Evolutionary conservation across 2,113 vertebrate species (phyloP), one percentile per base, ranked within the genome.

Genomic region (Esox niger): DNA sequence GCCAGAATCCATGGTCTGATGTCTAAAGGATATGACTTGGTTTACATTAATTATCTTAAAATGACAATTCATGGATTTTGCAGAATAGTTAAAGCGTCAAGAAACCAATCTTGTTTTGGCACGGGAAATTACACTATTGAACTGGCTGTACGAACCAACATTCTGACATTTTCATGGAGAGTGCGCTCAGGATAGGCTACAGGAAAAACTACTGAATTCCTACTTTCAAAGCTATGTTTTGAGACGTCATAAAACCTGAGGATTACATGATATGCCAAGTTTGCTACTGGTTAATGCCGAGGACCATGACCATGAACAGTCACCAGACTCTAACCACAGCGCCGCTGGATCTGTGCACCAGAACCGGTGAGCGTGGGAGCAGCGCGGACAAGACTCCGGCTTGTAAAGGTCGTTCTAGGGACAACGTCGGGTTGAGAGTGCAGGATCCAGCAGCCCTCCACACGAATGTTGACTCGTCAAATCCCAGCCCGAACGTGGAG

Each of bases 341-440:
- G 46, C 91, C 91, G 70, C 86, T 92, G 84, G 91, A 92, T 79
- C 76, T 92, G 63, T 81, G 85, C 77, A 90, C 81, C 62, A 84
- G 75, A 11, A 56, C 57, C 65, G 77, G 84, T 58, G 77, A 78
- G 43, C 70, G 59, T 23, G 71, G 33, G 52, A 58, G 59, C 64
- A 15, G 62, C 32, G 64, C 67, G n/a, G 73, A 59, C 71, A 69
- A 58, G 43, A 70, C 64, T 26, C 66, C 70, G 27, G 73, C 78
- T 46, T 54, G 64, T 38, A 71, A 9, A 26, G 32, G 74, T 62
- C 75, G 31, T 52, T 6, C 4, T 8, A 27, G 58, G 52, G 80
- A 82, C 75, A 23, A 2, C 57, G 20, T 20, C 38, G 8, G 59
- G 55, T 31, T 38, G 47, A 52, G 21, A 47, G 43, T 38, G 57